phyloP scores from a whole-genome alignment of 2,113 vertebrate genomes.

The Carettochelys insculpta region DNA sequence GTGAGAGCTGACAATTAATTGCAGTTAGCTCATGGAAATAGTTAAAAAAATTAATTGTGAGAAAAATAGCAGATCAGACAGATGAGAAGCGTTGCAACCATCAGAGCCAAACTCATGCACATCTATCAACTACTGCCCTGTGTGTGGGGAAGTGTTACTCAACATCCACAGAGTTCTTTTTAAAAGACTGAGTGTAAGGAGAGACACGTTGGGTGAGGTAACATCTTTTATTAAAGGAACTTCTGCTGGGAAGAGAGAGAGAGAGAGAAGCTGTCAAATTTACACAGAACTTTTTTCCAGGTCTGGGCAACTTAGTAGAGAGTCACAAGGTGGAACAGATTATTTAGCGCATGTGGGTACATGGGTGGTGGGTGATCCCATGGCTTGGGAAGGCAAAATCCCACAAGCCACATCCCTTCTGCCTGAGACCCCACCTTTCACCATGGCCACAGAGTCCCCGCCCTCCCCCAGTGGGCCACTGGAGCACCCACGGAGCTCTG shows the following conservation, averaged over 20 bases:
- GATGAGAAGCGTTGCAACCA: not conserved
- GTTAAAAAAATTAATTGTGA: too few species aligned
- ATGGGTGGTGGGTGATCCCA: too few species aligned
- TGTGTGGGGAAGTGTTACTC: not conserved
- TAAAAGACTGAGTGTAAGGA: not conserved
- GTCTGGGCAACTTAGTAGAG: not conserved
- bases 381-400: too few species aligned
- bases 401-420: too few species aligned
- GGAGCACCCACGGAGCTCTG: too few species aligned
- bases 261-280: not conserved
- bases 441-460: too few species aligned
- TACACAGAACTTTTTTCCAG: not conserved
- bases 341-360: not conserved
- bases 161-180: not conserved
- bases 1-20: conserved; percentile 3
- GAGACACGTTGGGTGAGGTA: not conserved
- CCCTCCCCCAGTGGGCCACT: too few species aligned
- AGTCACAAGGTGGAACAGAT: not conserved
- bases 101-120: not conserved
- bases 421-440: too few species aligned
- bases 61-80: not conserved
- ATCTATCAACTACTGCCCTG: not conserved
- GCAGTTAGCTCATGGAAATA: too few species aligned
- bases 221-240: not conserved
- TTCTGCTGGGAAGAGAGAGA: not conserved